Percentiles rank a stretch among this genome's conserved stretches.
phyloP scores from a whole-genome alignment of 2,888 invertebrate species.

The Meandrusa payeni region DNA sequence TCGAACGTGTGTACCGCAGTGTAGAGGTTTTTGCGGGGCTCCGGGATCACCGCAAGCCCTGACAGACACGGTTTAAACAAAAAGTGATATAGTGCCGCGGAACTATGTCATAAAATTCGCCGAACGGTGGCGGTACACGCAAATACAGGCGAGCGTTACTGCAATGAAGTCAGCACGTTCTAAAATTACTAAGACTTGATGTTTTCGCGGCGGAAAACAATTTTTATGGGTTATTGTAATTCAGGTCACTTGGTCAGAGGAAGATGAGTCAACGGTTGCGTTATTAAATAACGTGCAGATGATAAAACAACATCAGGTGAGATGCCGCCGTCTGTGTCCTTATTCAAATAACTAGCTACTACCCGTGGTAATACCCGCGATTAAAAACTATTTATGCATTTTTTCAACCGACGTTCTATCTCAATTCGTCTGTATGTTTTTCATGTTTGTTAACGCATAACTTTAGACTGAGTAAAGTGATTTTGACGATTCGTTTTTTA shows the following conservation, averaged over 20 bases:
- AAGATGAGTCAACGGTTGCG: constrained; percentile 18
- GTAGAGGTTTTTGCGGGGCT: constrained; percentile 22
- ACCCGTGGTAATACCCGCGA: too few species aligned
- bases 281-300: not conserved
- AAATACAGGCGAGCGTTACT: constrained; percentile 37
- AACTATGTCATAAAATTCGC: constrained; percentile 72
- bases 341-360: too few species aligned
- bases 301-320: constrained; percentile 8
- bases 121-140: constrained; percentile 66
- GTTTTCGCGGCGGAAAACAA: constrained; percentile 5
- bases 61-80: constrained; percentile 70
- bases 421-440: too few species aligned
- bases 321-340: too few species aligned
- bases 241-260: constrained; percentile 21
- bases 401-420: too few species aligned
- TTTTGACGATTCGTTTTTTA: too few species aligned
- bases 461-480: too few species aligned
- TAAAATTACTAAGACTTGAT: constrained; percentile 43
- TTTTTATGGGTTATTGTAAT: constrained; percentile 32
- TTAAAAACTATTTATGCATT: too few species aligned
- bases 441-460: too few species aligned
- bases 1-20: too few species aligned
- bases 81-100: constrained; percentile 73
- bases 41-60: constrained; percentile 39
- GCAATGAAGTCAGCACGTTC: constrained; percentile 47